phyloP scores from a whole-genome alignment of 2,888 invertebrate species.

The Rosalia funebris region DNA sequence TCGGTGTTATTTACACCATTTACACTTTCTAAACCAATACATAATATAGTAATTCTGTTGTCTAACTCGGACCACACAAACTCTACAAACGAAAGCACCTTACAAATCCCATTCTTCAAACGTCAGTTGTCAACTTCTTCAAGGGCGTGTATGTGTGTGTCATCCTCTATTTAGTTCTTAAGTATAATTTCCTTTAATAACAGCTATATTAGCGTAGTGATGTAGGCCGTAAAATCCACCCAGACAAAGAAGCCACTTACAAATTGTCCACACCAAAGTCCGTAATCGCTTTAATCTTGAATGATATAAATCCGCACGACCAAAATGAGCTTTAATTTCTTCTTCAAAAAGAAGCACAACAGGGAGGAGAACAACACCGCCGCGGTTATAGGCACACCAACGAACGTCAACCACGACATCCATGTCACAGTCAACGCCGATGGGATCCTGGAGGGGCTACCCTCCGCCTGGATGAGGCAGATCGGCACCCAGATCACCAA shows the following conservation, averaged over 20 bases:
- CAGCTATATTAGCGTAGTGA: neutral
- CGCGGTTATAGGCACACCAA: slow-evolving; percentile 71
- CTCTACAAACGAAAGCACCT: too few relatives aligned
- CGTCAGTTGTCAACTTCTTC: neutral
- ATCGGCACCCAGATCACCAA: slow-evolving; percentile 85
- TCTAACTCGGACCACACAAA: too few relatives aligned
- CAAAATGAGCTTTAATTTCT: slow-evolving; percentile 37
- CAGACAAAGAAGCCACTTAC: slow-evolving; percentile 2
- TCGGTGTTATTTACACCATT: too few relatives aligned
- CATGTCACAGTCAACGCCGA: slow-evolving; percentile 89
- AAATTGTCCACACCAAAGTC: too few relatives aligned
- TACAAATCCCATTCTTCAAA: too few relatives aligned
- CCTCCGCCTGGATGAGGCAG: slow-evolving; percentile 82
- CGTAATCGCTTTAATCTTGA: too few relatives aligned
- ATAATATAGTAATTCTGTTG: too few relatives aligned
- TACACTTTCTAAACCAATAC: too few relatives aligned
- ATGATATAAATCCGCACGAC: neutral
- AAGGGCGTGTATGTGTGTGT: slow-evolving; percentile 21
- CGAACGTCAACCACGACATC: slow-evolving; percentile 85
- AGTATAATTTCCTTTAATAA: slow-evolving; percentile 15
- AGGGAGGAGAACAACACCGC: slow-evolving; percentile 61
- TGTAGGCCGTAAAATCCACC: slow-evolving; percentile 11
- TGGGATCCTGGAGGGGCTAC: slow-evolving; percentile 87
- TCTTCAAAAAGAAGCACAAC: slow-evolving; percentile 41
- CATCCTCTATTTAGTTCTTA: slow-evolving; percentile 8